phyloP scores from a whole-genome alignment of 1,140 invertebrate genomes.

The Microplitis demolitor region DNA sequence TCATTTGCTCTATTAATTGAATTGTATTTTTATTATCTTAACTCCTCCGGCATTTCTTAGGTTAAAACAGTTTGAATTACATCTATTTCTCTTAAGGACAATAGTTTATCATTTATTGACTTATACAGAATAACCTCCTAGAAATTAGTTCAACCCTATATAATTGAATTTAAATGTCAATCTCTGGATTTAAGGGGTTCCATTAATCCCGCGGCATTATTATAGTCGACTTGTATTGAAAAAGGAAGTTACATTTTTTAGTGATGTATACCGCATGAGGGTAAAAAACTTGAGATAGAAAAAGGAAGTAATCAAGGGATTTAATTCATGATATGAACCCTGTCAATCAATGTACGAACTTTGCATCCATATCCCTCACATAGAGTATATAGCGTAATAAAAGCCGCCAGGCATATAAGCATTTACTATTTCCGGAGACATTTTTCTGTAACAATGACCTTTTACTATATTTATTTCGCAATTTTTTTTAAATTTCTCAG shows the following conservation, averaged over 20 bases:
- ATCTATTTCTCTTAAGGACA: too few species aligned
- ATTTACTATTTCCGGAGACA: too few species aligned
- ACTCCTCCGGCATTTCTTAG: too few species aligned
- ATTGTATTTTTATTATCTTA: not conserved
- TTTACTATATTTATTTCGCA: too few species aligned
- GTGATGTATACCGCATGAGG: not conserved
- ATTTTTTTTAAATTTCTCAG: too few species aligned
- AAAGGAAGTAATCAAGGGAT: not conserved
- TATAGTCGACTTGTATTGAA: not conserved
- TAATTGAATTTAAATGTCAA: not conserved
- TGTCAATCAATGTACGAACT: not conserved
- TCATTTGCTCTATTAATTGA: not conserved
- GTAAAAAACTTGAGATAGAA: not conserved
- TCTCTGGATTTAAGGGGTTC: not conserved
- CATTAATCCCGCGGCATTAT: not conserved
- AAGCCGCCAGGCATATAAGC: too few species aligned
- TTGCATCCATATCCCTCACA: too few species aligned
- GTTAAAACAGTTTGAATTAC: too few species aligned
- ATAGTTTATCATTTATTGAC: not conserved
- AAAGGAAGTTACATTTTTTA: not conserved
- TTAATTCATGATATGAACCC: not conserved
- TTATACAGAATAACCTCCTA: not conserved
- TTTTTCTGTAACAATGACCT: too few species aligned
- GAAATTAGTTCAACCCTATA: not conserved
- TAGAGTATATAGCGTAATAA: too few species aligned